Percentiles rank a stretch among this genome's conserved stretches.
Conservation (phyloP, 2,888 invertebrate genomes). For the Ganaspis brasiliensis region DNA sequence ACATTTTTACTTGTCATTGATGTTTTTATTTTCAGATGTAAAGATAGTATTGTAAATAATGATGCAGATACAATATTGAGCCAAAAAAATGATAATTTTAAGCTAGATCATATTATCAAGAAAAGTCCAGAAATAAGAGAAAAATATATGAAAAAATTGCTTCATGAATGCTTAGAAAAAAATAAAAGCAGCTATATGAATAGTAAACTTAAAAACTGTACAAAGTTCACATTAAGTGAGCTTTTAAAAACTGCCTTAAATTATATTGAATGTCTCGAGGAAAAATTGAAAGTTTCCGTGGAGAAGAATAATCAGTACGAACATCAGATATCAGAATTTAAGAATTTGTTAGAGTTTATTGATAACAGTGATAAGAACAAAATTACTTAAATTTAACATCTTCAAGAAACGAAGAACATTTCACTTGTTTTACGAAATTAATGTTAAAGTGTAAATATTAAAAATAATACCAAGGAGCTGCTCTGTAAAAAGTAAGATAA, state of each 20-base stretch:
- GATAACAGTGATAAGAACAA: background rate
- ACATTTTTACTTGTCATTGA: background rate
- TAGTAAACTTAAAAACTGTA: background rate
- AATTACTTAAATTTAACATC: background rate
- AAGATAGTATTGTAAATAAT: background rate
- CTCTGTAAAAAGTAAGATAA: background rate
- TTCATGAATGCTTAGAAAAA: constrained; percentile 6
- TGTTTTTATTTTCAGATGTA: background rate
- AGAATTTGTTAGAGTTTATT: background rate
- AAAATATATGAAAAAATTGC: constrained; percentile 8
- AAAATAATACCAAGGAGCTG: background rate
- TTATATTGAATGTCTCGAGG: constrained; percentile 31
- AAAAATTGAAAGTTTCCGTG: background rate
- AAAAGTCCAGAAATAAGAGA: background rate
- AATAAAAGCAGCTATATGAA: background rate
- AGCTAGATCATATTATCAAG: background rate
- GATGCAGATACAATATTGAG: background rate
- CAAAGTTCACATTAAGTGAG: background rate
- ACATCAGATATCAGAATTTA: constrained; percentile 10
- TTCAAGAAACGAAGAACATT: too few relatives aligned
- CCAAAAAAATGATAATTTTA: background rate
- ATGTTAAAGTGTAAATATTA: background rate
- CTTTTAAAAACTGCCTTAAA: constrained; percentile 12
- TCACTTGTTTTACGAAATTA: background rate
- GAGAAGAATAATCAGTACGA: constrained; percentile 9